Evolutionary conservation across 2,113 vertebrate genomes (phyloP).

Genomic region (Laterallus jamaicensis): DNA sequence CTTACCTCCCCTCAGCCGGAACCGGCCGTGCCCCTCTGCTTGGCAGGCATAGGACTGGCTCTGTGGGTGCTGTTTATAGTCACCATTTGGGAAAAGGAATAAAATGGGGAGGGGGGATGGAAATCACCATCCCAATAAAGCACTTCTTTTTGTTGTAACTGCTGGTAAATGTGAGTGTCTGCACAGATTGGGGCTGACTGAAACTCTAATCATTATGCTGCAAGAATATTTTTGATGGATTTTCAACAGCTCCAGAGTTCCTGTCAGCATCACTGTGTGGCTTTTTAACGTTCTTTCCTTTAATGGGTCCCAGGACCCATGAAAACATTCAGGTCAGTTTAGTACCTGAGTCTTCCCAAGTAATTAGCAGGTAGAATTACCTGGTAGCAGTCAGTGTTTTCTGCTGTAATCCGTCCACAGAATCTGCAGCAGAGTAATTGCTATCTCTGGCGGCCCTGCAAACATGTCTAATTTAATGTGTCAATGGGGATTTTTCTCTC

Average conservation of each 20-base stretch:
- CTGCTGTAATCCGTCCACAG: conserved; percentile 51
- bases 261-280: conserved; percentile 53
- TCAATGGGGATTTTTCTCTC: conserved; percentile 72
- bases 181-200: conserved; percentile 30
- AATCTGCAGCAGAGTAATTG: conserved; percentile 51
- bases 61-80: conserved; percentile 4
- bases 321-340: conserved; percentile 71
- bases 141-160: conserved; percentile 67
- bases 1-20: background rate
- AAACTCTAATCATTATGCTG: conserved; percentile 64
- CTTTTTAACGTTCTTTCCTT: conserved; percentile 58
- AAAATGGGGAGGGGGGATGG: background rate
- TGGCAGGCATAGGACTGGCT: background rate
- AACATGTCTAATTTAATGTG: conserved; percentile 74
- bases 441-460: conserved; percentile 57
- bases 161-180: conserved; percentile 57
- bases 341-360: conserved; percentile 67
- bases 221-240: conserved; percentile 70
- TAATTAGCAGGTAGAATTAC: conserved; percentile 77
- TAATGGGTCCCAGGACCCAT: conserved; percentile 67
- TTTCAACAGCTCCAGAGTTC: conserved; percentile 68
- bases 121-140: conserved; percentile 30
- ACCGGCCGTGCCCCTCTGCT: background rate
- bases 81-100: background rate
- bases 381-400: conserved; percentile 65